Evolutionary conservation across 2,888 invertebrate genomes (phyloP).

Genomic region (Drosophila mulleri): DNA sequence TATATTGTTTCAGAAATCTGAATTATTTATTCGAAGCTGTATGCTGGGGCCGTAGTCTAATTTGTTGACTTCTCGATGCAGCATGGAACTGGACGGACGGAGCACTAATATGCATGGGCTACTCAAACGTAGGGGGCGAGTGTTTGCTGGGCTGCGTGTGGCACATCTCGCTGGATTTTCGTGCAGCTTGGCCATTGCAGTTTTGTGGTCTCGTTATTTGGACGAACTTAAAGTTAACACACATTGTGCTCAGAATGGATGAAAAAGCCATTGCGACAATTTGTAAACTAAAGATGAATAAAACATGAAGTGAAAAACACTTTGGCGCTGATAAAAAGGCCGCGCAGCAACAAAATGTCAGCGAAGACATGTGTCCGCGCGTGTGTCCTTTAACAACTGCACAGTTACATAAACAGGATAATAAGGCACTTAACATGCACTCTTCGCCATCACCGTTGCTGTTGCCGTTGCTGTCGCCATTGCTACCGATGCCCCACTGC

Average conservation of each 20-base stretch:
- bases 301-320: conserved; percentile 71
- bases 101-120: conserved; percentile 6
- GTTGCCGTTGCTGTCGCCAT: conserved; percentile 37
- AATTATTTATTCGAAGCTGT: background rate
- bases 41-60: background rate
- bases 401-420: conserved; percentile 77
- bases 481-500: conserved; percentile 32
- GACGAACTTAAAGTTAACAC: conserved; percentile 44
- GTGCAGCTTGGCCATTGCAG: background rate
- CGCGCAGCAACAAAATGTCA: conserved; percentile 21
- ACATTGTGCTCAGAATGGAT: conserved; percentile 63
- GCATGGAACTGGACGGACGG: background rate
- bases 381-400: conserved; percentile 64
- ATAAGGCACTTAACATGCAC: conserved; percentile 82
- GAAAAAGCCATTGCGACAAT: conserved; percentile 57
- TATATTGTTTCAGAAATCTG: conserved; percentile 6
- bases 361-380: conserved; percentile 36
- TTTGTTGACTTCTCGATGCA: background rate
- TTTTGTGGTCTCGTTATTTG: conserved; percentile 14
- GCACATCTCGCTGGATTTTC: background rate
- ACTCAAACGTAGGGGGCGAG: background rate
- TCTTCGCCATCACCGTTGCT: conserved; percentile 40
- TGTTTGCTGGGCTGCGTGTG: background rate
- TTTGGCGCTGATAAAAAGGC: conserved; percentile 45
- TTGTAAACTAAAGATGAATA: conserved; percentile 75